A percentile compares a stretch with the other conserved stretches of the same genome.
phyloP scores from a whole-genome alignment of 2,888 invertebrate species.

The Pheosia gnoma region DNA sequence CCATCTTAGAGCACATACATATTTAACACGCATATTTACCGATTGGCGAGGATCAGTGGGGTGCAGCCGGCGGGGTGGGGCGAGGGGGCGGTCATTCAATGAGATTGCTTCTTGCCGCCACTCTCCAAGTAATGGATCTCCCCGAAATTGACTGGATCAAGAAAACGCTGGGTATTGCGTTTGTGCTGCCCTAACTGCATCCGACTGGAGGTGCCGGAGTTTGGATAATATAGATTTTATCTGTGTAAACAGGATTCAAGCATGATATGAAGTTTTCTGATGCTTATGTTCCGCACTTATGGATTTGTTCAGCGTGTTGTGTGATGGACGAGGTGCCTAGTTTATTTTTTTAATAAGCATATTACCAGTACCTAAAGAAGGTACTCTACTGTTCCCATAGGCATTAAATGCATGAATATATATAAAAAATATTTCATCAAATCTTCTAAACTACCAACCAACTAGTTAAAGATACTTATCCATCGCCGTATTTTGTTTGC shows the following conservation, averaged over 20 bases:
- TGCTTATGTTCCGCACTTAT: too few relatives aligned
- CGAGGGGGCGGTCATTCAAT: constrained; percentile 82
- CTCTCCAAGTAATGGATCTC: constrained; percentile 83
- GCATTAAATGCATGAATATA: too few relatives aligned
- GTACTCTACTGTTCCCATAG: too few relatives aligned
- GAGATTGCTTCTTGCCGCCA: constrained; percentile 84
- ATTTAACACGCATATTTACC: constrained; percentile 85
- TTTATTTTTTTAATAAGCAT: too few relatives aligned
- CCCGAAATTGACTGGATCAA: constrained; percentile 82
- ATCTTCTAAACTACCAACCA: too few relatives aligned
- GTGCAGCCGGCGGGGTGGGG: constrained; percentile 47
- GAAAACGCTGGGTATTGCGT: constrained; percentile 71
- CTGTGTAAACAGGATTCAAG: neutral
- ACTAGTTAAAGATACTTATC: too few relatives aligned
- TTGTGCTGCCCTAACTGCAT: constrained; percentile 51
- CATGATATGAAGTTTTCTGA: neutral
- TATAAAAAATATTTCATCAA: too few relatives aligned
- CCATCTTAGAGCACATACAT: constrained; percentile 81
- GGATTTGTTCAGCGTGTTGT: too few relatives aligned
- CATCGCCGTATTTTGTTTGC: too few relatives aligned
- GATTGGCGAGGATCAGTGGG: constrained; percentile 79
- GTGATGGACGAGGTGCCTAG: too few relatives aligned
- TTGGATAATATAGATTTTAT: neutral
- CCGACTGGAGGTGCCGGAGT: neutral
- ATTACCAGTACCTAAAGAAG: too few relatives aligned